Conservation (phyloP, 2,113 vertebrate genomes). For the Cepphus grylle region DNA sequence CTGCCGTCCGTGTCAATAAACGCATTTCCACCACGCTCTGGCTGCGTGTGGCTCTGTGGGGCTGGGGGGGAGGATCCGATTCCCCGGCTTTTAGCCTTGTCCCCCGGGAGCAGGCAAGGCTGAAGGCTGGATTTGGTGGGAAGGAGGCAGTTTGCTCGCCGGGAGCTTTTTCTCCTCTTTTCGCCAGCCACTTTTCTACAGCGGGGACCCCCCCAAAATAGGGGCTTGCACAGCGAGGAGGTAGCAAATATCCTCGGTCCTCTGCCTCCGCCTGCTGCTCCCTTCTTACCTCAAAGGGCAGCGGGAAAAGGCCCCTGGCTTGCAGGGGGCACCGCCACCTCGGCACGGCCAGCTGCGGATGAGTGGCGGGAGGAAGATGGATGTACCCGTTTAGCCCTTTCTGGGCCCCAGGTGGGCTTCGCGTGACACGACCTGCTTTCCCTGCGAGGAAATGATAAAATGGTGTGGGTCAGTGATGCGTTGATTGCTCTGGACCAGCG, state of each 20-base stretch:
- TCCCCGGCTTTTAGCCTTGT: too few relatives aligned
- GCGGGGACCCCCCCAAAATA: fast-evolving
- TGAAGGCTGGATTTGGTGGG: not conserved
- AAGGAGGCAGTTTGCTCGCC: not conserved
- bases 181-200: not conserved
- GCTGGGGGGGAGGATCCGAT: not conserved
- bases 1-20: slow-evolving; percentile 62
- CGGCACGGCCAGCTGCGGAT: fast-evolving
- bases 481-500: not conserved
- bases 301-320: not conserved
- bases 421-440: not conserved
- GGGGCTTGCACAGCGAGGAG: not conserved
- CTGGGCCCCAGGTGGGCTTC: not conserved
- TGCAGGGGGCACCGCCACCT: not conserved
- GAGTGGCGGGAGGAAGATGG: not conserved
- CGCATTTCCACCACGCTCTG: slow-evolving; percentile 3
- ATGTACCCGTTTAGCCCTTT: not conserved
- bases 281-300: not conserved
- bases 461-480: fast-evolving
- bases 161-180: fast-evolving
- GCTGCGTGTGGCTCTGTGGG: slow-evolving; percentile 16
- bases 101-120: not conserved
- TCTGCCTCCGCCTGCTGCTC: not conserved
- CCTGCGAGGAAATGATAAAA: not conserved
- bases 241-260: not conserved